Conservation (phyloP, 2,797 vertebrate species). For the Propithecus perrieri region DNA sequence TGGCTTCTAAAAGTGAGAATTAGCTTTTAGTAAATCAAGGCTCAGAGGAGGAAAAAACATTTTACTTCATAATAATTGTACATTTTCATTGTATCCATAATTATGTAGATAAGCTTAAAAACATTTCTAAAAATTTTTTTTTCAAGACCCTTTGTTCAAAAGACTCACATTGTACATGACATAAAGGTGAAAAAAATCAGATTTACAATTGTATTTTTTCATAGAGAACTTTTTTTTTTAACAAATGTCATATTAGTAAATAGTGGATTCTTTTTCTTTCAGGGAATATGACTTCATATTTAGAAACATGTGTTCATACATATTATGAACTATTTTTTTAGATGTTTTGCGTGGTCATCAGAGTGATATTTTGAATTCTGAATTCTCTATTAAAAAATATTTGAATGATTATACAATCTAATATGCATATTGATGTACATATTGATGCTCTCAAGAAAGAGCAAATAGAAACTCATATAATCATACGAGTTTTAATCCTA, state of each 20-base stretch:
- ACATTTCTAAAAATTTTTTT: background rate
- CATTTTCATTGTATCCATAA: constrained; percentile 9
- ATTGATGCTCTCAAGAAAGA: background rate
- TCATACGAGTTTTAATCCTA: background rate
- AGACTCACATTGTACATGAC: background rate
- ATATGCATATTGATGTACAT: background rate
- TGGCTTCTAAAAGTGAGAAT: background rate
- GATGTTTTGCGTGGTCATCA: background rate
- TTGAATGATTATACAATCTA: background rate
- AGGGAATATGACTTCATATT: background rate
- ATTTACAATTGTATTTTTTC: constrained; percentile 11
- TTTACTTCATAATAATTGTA: constrained; percentile 18
- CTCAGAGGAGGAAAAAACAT: background rate
- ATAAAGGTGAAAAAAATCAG: constrained; percentile 4
- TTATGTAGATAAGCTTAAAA: constrained; percentile 50
- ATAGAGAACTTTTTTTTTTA: background rate
- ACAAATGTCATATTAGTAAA: background rate
- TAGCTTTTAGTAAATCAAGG: constrained; percentile 23
- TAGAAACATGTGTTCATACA: background rate
- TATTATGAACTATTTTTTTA: background rate
- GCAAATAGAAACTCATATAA: background rate
- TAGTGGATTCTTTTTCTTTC: background rate
- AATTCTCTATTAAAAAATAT: constrained; percentile 24
- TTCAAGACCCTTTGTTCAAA: background rate
- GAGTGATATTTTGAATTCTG: constrained; percentile 17